Base-by-base conservation (phyloP, 2,797 vertebrate species). In the Malurus leucopterus region DNA sequence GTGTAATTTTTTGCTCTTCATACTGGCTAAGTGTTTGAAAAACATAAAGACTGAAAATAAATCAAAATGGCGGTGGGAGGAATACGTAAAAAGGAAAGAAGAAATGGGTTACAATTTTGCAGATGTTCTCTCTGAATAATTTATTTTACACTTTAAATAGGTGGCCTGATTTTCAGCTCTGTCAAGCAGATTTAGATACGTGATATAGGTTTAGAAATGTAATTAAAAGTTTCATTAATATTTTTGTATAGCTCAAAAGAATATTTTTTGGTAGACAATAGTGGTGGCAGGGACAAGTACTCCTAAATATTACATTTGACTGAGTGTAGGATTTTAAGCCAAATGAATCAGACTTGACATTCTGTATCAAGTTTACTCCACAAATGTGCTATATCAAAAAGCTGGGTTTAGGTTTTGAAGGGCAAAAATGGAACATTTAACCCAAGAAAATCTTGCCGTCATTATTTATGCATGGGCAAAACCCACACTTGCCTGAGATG, bases 31-130 rank as follows among this genome's bases (percentile, higher is more conserved):
- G 15, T 86, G 15, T 82, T 83, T 70, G 63, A 74, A 87, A 86
- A 58, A 18, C 15, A 50, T 26, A 15, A 53, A 38, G 9, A 24
- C 26, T 61, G 18, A 61, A 82, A 78, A 78, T 15, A 46, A 53
- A 23, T 34, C 8, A 76, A 73, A 90, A 73, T 72, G 20, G 15
- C 62, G 10, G 19, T 62, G 27, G 17, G 21, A 79, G 11, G 27
- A 68, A 76, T 65, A 16, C 13, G 51, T 83, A 41, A 41, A 84
- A 92, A 23, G 8, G 62, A 76, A 79, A 79, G 43, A 88, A 82
- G 40, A 82, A 92, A 71, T 47, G 58, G 62, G 50, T 65, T 88
- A 71, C 50, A 86, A 55, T 90, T 90, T 92, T 90, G 76, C 68
- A 90, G 62, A 74, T 83, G 55, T 62, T 92, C 19, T 46, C 21